Evolutionary conservation across 2,797 vertebrate genomes (phyloP).

Genomic region (Kryptolebias ocellatus): DNA sequence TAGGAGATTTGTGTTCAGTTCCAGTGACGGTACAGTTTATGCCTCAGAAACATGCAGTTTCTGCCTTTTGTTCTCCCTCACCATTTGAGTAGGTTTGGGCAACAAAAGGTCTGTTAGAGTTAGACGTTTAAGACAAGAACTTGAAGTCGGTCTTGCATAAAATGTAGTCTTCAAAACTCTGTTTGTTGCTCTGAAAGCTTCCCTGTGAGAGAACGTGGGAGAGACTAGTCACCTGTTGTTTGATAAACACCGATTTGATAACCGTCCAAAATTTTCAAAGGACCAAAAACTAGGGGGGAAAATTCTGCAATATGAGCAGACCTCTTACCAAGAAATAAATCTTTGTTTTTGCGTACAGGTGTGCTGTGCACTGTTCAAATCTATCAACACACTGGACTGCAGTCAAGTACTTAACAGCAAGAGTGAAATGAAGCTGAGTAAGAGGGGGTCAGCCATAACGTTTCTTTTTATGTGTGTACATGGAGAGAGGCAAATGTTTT

Average conservation of each 20-base stretch:
- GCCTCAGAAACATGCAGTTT: neutral
- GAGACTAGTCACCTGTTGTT: neutral
- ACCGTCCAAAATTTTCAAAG: neutral
- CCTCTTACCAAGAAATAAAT: neutral
- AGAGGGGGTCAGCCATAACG: conserved; percentile 16
- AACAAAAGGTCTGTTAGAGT: conserved; percentile 2
- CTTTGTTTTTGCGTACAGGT: neutral
- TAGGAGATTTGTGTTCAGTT: neutral
- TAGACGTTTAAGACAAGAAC: neutral
- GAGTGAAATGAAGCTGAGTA: neutral
- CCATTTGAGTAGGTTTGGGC: neutral
- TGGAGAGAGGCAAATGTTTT: neutral
- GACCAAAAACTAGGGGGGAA: neutral
- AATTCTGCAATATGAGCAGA: neutral
- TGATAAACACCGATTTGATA: conserved; percentile 1
- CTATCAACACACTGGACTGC: neutral
- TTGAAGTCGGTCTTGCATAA: neutral
- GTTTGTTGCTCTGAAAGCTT: neutral
- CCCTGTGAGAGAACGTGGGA: neutral
- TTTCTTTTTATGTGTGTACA: conserved; percentile 27
- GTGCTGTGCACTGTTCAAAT: neutral
- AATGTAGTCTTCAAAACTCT: neutral
- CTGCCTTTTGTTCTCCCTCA: neutral
- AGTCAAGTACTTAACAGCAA: neutral
- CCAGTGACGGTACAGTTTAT: neutral